Evolutionary conservation across 2,113 vertebrate genomes (phyloP).

Genomic region (Microtus richardsoni): DNA sequence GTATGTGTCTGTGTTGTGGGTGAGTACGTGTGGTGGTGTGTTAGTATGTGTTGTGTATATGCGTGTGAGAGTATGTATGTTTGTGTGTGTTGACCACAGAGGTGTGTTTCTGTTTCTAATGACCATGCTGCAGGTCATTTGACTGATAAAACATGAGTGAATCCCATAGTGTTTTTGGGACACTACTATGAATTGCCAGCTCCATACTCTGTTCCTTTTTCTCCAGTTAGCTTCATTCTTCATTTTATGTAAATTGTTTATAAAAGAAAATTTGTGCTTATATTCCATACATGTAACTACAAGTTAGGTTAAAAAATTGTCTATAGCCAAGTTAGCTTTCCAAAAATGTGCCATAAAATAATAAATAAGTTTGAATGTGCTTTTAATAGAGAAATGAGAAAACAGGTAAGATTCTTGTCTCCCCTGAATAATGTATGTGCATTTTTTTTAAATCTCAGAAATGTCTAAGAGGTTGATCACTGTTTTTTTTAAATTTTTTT

Average conservation of each 20-base stretch:
- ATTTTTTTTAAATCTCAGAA: not conserved
- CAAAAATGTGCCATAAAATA: constrained; percentile 18
- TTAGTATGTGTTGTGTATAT: too few relatives aligned
- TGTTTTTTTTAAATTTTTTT: not conserved
- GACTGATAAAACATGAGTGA: constrained; percentile 64
- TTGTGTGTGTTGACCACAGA: not conserved
- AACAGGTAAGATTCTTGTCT: not conserved
- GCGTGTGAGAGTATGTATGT: too few relatives aligned
- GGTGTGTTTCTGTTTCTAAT: constrained; percentile 59
- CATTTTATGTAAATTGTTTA: constrained; percentile 47
- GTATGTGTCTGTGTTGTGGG: too few relatives aligned
- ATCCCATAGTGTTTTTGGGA: constrained; percentile 63
- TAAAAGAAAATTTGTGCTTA: constrained; percentile 58
- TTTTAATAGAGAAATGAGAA: constrained; percentile 5
- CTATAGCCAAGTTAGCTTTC: not conserved
- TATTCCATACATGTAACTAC: constrained; percentile 1
- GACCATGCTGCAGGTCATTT: constrained; percentile 60
- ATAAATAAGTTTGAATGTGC: constrained; percentile 8
- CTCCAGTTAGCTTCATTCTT: constrained; percentile 60
- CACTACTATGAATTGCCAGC: constrained; percentile 34
- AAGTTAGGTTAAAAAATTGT: constrained; percentile 1
- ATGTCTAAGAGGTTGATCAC: not conserved
- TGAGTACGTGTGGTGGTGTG: too few relatives aligned
- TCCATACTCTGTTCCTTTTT: not conserved
- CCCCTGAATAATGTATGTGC: not conserved